Percentiles rank a stretch among this genome's conserved stretches.
phyloP scores from a whole-genome alignment of 2,888 invertebrate genomes.

The Eilema depressum region DNA sequence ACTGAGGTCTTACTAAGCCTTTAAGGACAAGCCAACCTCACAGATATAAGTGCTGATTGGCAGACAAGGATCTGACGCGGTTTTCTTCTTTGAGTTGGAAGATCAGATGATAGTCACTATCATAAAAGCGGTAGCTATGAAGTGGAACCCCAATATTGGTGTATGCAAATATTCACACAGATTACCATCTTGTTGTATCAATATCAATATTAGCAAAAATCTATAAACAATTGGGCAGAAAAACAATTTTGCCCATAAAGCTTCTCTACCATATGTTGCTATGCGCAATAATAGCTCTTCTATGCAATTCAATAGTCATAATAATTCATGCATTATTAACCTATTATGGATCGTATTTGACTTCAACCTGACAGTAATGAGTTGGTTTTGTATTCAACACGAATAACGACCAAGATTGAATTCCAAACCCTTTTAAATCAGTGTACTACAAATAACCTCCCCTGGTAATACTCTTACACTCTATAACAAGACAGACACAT shows the following conservation, averaged over 20 bases:
- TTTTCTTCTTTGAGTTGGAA: too few relatives aligned
- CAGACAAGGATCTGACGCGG: too few relatives aligned
- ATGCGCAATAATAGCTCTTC: neutral
- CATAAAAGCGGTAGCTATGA: too few relatives aligned
- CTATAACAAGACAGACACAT: conserved; percentile 13
- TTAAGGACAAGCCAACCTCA: too few relatives aligned
- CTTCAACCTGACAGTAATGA: conserved; percentile 13
- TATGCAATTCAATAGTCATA: neutral
- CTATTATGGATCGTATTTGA: neutral
- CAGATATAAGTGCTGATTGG: too few relatives aligned
- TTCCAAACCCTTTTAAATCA: conserved; percentile 7
- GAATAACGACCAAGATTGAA: conserved; percentile 9
- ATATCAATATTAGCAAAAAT: neutral
- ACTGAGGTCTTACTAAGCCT: too few relatives aligned
- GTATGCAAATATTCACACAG: too few relatives aligned
- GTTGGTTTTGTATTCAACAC: neutral
- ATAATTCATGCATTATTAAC: neutral
- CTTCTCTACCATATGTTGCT: neutral
- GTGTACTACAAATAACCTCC: conserved; percentile 7
- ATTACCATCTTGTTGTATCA: too few relatives aligned
- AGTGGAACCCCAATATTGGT: too few relatives aligned
- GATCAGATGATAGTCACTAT: too few relatives aligned
- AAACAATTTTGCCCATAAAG: neutral
- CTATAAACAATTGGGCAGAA: neutral
- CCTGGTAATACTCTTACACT: conserved; percentile 7